phyloP scores from a whole-genome alignment of 2,797 vertebrate genomes.

The Crocidura indochinensis region DNA sequence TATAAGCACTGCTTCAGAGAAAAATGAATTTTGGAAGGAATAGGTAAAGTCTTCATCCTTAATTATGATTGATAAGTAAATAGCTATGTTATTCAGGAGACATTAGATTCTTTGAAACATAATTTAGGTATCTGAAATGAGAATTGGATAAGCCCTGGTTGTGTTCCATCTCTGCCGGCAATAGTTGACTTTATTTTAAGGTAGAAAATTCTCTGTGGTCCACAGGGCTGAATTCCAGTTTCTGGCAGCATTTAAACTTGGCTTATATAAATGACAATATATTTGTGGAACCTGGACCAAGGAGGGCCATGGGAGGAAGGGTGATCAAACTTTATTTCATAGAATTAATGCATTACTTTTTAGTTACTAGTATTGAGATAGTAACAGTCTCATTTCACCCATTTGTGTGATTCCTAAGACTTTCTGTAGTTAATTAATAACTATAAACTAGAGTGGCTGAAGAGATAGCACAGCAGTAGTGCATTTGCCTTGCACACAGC shows the following conservation, averaged over 20 bases:
- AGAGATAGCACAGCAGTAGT: too few relatives aligned
- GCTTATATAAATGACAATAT: neutral
- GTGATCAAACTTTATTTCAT: neutral
- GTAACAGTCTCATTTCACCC: neutral
- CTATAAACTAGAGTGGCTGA: too few relatives aligned
- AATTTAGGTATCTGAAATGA: neutral
- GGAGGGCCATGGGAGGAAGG: neutral
- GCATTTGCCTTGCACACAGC: too few relatives aligned
- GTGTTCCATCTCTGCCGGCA: neutral
- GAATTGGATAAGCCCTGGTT: neutral
- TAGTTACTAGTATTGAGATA: neutral
- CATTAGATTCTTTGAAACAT: neutral
- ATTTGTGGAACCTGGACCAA: neutral
- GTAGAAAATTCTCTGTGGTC: neutral
- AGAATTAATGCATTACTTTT: neutral
- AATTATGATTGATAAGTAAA: neutral
- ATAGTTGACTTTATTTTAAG: neutral
- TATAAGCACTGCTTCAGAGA: neutral
- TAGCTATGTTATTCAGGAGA: neutral
- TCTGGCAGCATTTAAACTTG: neutral
- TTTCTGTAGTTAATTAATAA: neutral
- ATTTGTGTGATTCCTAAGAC: slow-evolving; percentile 35
- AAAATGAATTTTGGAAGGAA: neutral
- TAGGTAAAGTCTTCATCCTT: neutral
- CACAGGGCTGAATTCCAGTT: neutral